These are phyloP conservation scores for Hirtodrosophila cameraria DNA, from an alignment of 2,888 invertebrate genomes.

Conservation along the genomic window DNA sequence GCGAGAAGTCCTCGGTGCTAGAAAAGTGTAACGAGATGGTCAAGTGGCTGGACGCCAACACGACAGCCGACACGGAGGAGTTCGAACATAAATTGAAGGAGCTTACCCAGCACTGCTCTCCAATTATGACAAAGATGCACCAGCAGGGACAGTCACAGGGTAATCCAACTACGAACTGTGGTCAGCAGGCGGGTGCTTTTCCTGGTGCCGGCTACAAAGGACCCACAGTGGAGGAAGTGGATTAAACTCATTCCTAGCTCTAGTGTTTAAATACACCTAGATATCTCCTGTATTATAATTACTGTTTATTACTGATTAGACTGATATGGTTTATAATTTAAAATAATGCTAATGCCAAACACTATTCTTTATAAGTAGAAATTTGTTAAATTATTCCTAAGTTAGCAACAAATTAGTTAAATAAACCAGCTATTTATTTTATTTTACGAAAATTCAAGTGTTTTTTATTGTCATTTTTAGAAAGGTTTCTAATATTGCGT, in stretches of 20 bases:
- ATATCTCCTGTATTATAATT: neutral
- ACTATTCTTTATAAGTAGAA: neutral
- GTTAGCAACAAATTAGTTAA: slow-evolving; percentile 32
- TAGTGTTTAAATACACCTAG: neutral
- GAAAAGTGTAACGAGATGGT: slow-evolving; percentile 86
- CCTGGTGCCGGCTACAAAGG: slow-evolving; percentile 85
- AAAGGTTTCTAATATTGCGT: no score
- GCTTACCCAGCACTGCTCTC: slow-evolving; percentile 83
- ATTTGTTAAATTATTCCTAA: slow-evolving; percentile 30
- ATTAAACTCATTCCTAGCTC: slow-evolving; percentile 55
- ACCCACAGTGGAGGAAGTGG: slow-evolving; percentile 81
- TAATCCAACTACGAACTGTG: slow-evolving; percentile 57
- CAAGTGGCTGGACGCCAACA: slow-evolving; percentile 91
- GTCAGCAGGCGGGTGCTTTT: slow-evolving; percentile 87
- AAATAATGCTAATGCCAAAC: neutral
- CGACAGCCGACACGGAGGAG: slow-evolving; percentile 90
- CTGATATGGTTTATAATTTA: slow-evolving; percentile 13
- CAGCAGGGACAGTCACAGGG: slow-evolving; percentile 57
- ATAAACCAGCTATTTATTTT: slow-evolving; percentile 34
- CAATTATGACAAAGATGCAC: slow-evolving; percentile 85
- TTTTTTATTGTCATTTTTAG: neutral
- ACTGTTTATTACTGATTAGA: slow-evolving; percentile 2
- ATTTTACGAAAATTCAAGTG: slow-evolving; percentile 84
- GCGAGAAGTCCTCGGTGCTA: slow-evolving; percentile 88
- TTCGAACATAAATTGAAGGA: slow-evolving; percentile 85